Percentiles rank a stretch among this genome's conserved stretches.
Evolutionary conservation across 2,888 invertebrate genomes (phyloP).

Genomic region (Limnephilus lunatus): DNA sequence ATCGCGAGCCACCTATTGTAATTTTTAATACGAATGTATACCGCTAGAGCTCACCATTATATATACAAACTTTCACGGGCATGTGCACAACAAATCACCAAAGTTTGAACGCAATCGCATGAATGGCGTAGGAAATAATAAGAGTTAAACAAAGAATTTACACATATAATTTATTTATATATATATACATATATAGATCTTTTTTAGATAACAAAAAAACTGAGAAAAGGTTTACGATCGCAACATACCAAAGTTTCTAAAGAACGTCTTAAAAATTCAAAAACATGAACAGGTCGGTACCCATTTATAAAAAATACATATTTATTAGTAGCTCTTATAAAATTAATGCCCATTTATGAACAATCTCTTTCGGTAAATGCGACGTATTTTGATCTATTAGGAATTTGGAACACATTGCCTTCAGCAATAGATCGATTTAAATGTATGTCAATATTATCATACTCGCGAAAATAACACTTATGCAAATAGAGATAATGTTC

Average conservation of each 20-base stretch:
- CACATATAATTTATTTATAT: too few relatives aligned
- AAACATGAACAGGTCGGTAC: neutral
- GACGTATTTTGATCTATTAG: neutral
- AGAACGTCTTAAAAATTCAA: neutral
- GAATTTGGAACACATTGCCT: neutral
- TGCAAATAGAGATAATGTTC: neutral
- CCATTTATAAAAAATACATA: neutral
- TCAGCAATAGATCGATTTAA: neutral
- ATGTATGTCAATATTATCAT: neutral
- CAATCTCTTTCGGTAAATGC: neutral
- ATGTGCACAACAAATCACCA: too few relatives aligned
- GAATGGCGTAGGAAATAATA: too few relatives aligned
- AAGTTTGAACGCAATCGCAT: too few relatives aligned
- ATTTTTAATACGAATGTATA: too few relatives aligned
- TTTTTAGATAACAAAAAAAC: too few relatives aligned
- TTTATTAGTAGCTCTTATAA: neutral
- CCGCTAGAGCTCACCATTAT: too few relatives aligned
- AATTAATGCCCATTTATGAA: neutral
- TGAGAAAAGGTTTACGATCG: neutral
- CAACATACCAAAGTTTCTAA: neutral
- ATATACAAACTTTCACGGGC: too few relatives aligned
- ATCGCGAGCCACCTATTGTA: too few relatives aligned
- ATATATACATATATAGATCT: too few relatives aligned
- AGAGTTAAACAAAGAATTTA: too few relatives aligned
- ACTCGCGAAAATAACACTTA: neutral